Evolutionary conservation across 2,888 invertebrate species (phyloP).

Genomic region (Octodonta nipae): DNA sequence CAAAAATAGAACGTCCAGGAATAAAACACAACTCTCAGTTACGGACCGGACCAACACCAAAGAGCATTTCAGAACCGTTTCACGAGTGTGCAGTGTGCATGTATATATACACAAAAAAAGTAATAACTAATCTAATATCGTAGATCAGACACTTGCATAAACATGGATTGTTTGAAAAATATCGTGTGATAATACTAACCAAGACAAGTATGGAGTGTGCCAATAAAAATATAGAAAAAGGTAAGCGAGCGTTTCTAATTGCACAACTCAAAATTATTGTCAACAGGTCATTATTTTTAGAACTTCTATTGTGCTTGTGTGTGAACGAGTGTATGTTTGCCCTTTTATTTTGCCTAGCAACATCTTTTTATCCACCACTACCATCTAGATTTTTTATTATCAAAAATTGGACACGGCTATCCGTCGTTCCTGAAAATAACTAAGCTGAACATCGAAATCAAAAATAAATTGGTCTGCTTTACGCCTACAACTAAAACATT

Average conservation of each 20-base stretch:
- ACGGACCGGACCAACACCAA: conserved; percentile 4
- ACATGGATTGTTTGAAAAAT: conserved; percentile 9
- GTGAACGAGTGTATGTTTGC: too few species aligned
- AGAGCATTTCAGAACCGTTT: conserved; percentile 24
- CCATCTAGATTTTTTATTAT: too few species aligned
- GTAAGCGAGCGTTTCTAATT: conserved; percentile 9
- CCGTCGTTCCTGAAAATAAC: too few species aligned
- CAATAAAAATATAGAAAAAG: conserved; percentile 14
- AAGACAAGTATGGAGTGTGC: conserved; percentile 11
- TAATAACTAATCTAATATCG: conserved; percentile 3
- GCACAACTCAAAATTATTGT: background rate
- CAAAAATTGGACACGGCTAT: too few species aligned
- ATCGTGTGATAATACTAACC: background rate
- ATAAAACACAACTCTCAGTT: conserved; percentile 2
- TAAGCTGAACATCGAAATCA: too few species aligned
- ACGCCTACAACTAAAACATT: too few species aligned
- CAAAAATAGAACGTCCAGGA: conserved; percentile 4
- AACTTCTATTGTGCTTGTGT: conserved; percentile 3
- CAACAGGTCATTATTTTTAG: conserved; percentile 2
- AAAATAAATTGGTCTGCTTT: too few species aligned
- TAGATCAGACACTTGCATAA: conserved; percentile 3
- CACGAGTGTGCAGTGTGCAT: conserved; percentile 22
- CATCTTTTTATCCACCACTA: background rate
- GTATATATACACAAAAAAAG: conserved; percentile 6
- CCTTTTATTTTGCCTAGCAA: too few species aligned